Conservation (phyloP, 2,797 vertebrate genomes). For the Vipera ursinii region DNA sequence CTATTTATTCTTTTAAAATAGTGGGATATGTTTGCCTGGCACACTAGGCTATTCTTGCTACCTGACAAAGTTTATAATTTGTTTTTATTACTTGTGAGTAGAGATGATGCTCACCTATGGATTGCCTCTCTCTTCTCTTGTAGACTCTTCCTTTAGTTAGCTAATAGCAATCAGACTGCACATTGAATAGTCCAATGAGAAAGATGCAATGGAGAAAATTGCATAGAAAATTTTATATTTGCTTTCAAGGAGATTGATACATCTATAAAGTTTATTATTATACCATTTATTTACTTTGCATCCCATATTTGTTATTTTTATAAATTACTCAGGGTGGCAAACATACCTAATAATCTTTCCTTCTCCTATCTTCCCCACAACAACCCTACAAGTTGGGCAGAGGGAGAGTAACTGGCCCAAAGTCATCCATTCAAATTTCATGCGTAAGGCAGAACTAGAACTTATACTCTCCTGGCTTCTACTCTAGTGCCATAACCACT, state of each 20-base stretch:
- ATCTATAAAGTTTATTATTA: neutral
- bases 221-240: neutral
- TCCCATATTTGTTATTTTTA: neutral
- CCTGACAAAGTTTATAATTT: neutral
- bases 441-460: too few relatives aligned
- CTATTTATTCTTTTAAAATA: neutral
- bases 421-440: too few relatives aligned
- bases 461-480: too few relatives aligned
- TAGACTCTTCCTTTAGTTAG: neutral
- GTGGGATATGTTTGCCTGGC: neutral
- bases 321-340: neutral
- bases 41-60: neutral
- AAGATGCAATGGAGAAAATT: conserved; percentile 5
- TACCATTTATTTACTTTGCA: neutral
- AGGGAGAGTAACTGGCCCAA: too few relatives aligned
- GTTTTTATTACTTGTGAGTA: conserved; percentile 2
- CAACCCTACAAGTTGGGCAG: too few relatives aligned
- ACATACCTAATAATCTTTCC: neutral
- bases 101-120: neutral
- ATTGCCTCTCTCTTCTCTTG: neutral
- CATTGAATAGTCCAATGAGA: conserved; percentile 2
- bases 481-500: too few relatives aligned
- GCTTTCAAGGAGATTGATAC: conserved; percentile 19
- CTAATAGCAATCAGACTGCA: neutral
- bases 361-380: too few relatives aligned